Evolutionary conservation across 2,888 invertebrate species (phyloP).

Genomic region (Heliconius erato): DNA sequence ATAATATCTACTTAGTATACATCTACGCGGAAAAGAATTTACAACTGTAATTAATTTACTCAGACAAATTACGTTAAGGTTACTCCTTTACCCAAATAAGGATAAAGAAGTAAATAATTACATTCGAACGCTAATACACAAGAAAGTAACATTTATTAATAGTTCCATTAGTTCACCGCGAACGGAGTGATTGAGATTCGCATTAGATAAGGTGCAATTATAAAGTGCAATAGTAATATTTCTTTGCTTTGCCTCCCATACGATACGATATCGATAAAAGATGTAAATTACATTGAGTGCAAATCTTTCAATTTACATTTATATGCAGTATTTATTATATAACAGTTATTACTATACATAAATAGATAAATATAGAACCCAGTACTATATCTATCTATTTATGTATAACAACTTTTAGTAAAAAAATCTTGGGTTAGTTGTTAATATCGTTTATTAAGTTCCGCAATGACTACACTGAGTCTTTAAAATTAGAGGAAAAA

Average conservation of each 20-base stretch:
- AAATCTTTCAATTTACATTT: background rate
- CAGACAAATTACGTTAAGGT: background rate
- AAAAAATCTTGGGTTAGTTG: no score
- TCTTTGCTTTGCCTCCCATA: constrained; percentile 13
- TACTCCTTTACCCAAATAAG: background rate
- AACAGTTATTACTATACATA: no score
- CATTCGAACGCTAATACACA: background rate
- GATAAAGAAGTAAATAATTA: constrained; percentile 6
- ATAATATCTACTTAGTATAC: no score
- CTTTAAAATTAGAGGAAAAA: no score
- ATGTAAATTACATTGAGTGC: background rate
- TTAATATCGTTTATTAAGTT: no score
- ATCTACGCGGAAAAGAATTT: background rate
- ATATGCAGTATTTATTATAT: background rate
- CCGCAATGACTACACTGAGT: no score
- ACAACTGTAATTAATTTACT: background rate
- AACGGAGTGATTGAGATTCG: constrained; percentile 32
- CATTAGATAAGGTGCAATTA: constrained; percentile 39
- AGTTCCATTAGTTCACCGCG: constrained; percentile 24
- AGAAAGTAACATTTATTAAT: constrained; percentile 31
- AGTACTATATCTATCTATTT: no score
- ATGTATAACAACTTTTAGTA: no score
- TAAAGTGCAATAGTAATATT: constrained; percentile 28
- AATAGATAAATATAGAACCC: no score
- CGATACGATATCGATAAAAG: background rate